These are phyloP conservation scores for Scalopus aquaticus DNA, from an alignment of 2,113 vertebrate genomes.

Conservation along the genomic window DNA sequence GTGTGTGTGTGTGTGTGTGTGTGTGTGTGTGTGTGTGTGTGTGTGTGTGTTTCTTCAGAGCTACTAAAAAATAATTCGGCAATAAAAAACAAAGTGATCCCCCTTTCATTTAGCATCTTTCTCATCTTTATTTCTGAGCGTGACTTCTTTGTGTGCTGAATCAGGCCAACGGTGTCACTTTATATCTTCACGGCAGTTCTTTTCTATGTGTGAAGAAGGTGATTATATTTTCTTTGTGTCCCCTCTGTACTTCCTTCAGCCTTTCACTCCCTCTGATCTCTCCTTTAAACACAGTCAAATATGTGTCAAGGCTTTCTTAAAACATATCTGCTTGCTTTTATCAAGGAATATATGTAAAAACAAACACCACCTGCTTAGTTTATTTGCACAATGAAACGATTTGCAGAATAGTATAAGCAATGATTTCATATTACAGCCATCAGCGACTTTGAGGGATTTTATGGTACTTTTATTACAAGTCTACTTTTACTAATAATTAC, in stretches of 20 bases:
- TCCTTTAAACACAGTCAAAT: not conserved
- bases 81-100: not conserved
- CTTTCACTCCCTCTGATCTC: not conserved
- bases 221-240: not conserved
- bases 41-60: not conserved
- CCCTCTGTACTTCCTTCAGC: not conserved
- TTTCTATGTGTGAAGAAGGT: not conserved
- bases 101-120: not conserved
- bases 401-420: not conserved
- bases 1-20: not conserved
- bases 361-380: not conserved
- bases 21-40: not conserved
- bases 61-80: not conserved
- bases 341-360: not conserved
- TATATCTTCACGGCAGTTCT: not conserved
- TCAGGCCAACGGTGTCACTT: not conserved
- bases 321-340: not conserved
- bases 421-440: not conserved
- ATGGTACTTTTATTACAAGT: not conserved
- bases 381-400: not conserved
- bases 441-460: not conserved
- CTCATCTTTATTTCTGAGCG: not conserved
- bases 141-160: not conserved
- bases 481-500: not conserved
- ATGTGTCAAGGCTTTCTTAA: not conserved